These are phyloP conservation scores for Tribolium freemani DNA, from an alignment of 2,888 invertebrate species.

Conservation along the genomic window DNA sequence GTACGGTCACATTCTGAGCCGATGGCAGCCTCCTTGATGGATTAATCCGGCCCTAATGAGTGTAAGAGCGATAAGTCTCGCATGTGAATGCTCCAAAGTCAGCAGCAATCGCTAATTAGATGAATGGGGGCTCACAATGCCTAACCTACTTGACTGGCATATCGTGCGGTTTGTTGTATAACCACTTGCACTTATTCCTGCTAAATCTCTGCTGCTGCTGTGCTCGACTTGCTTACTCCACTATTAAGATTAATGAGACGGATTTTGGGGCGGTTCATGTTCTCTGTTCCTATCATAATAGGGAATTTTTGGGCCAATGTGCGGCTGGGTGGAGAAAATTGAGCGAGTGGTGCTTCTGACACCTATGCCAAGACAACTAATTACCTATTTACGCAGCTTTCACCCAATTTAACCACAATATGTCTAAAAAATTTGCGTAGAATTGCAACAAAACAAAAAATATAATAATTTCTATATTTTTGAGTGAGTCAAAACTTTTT, in stretches of 20 bases:
- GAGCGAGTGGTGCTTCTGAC: constrained; percentile 10
- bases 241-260: constrained; percentile 60
- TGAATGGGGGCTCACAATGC: constrained; percentile 67
- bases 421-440: neutral
- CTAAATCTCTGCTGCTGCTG: constrained; percentile 41
- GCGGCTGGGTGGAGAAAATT: constrained; percentile 13
- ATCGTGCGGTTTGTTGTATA: constrained; percentile 66
- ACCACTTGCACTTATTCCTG: constrained; percentile 63
- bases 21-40: constrained; percentile 63
- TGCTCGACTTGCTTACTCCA: constrained; percentile 46
- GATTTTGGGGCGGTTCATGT: constrained; percentile 51
- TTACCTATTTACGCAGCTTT: neutral
- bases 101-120: constrained; percentile 68
- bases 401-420: neutral
- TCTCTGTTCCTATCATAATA: constrained; percentile 32
- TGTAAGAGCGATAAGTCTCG: constrained; percentile 69
- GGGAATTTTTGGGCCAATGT: constrained; percentile 33
- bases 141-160: constrained; percentile 66
- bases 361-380: neutral
- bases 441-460: too few species aligned
- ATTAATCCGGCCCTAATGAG: constrained; percentile 69
- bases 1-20: constrained; percentile 52
- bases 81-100: constrained; percentile 67
- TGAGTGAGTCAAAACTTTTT: too few species aligned
- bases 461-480: too few species aligned